These are phyloP conservation scores for Montipora sp. DNA, from an alignment of 64 coral and sea anemone species.

Conservation along the genomic window DNA sequence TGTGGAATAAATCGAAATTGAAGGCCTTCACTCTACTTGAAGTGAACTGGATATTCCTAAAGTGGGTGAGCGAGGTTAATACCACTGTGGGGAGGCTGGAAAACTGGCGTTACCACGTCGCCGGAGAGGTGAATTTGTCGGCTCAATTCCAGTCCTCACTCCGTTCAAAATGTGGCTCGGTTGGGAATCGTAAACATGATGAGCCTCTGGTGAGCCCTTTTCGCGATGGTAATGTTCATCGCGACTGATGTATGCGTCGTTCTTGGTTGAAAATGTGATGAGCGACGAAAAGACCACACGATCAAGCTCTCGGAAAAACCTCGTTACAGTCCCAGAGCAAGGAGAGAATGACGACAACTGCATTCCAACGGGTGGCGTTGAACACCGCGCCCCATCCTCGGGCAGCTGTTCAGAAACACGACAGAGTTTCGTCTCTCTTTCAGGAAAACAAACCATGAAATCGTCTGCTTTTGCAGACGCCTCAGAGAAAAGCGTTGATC, in stretches of 20 bases:
- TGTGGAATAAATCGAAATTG: too few species aligned
- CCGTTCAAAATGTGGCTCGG: not conserved
- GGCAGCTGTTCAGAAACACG: not conserved
- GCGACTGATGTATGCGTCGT: not conserved
- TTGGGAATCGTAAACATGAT: not conserved
- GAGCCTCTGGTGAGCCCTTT: not conserved
- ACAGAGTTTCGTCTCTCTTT: not conserved
- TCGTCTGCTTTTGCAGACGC: not conserved
- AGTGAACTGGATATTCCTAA: too few species aligned
- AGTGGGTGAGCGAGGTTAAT: too few species aligned
- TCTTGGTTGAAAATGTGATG: not conserved
- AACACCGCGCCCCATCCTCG: not conserved
- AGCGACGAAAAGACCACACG: not conserved
- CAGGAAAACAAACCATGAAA: conserved; percentile 17
- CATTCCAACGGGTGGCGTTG: conserved; percentile 1
- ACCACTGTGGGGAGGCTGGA: too few species aligned
- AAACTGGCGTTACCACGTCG: too few species aligned
- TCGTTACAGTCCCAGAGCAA: not conserved
- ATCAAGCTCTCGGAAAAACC: not conserved
- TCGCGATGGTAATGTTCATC: not conserved
- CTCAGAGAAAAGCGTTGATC: not conserved
- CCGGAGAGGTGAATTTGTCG: too few species aligned
- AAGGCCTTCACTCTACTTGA: too few species aligned
- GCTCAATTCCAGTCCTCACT: not conserved
- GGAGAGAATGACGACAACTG: conserved; percentile 16